Percentiles rank a stretch among this genome's conserved stretches.
phyloP scores from a whole-genome alignment of 2,797 vertebrate genomes.

The Manis pentadactyla region DNA sequence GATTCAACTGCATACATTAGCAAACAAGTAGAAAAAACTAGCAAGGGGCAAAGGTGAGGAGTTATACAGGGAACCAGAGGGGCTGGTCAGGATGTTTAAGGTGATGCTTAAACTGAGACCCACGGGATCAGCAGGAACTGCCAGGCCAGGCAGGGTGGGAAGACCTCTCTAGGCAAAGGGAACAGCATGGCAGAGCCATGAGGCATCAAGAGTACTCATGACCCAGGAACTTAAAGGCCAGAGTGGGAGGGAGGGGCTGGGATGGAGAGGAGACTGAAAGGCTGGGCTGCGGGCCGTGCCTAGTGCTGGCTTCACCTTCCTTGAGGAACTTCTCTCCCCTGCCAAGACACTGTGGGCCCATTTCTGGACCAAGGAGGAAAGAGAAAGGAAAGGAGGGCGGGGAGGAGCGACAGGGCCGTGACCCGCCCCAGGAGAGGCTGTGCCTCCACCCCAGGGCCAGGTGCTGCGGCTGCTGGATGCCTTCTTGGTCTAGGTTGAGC shows the following conservation, averaged over 20 bases:
- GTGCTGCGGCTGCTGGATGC: accelerated
- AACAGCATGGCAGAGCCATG: accelerated
- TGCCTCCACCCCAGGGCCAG: accelerated
- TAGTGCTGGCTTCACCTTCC: background rate
- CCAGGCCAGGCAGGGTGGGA: accelerated
- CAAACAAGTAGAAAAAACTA: background rate
- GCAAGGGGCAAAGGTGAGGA: no score
- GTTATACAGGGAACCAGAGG: background rate
- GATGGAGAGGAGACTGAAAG: background rate
- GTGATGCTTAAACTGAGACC: background rate
- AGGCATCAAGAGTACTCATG: background rate
- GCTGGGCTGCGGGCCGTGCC: background rate
- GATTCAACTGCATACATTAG: background rate
- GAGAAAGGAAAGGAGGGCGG: accelerated
- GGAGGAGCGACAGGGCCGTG: accelerated
- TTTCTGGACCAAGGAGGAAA: background rate
- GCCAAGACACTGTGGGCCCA: background rate
- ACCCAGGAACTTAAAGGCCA: background rate
- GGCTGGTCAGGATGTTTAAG: background rate
- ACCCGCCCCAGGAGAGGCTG: background rate
- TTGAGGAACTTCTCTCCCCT: background rate
- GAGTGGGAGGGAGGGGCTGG: accelerated
- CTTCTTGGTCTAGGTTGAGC: conserved; percentile 48
- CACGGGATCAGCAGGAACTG: no score
- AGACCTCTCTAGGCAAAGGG: background rate